Evolutionary conservation across 2,888 invertebrate genomes (phyloP).

Genomic region (Gandaritis pyraliata): DNA sequence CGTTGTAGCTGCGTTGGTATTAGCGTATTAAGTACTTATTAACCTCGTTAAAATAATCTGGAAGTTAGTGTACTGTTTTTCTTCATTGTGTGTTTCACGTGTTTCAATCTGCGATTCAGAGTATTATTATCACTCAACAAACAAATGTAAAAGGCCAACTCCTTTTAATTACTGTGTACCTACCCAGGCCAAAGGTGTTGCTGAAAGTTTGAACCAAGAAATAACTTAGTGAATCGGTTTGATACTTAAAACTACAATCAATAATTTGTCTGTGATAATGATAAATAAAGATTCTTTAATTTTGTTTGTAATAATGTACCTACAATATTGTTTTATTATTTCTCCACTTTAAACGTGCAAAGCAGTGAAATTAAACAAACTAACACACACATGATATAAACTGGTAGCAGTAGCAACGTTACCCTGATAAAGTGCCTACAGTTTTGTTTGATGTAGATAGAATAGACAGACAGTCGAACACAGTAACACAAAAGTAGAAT

Average conservation of each 20-base stretch:
- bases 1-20: conserved; percentile 51
- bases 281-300: conserved; percentile 24
- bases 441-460: too few relatives aligned
- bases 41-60: background rate
- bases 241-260: conserved; percentile 18
- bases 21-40: conserved; percentile 42
- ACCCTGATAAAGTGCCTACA: too few relatives aligned
- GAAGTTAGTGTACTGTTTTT: conserved; percentile 5
- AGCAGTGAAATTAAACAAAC: background rate
- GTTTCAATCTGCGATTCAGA: conserved; percentile 5
- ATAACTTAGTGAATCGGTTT: conserved; percentile 12
- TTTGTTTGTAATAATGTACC: conserved; percentile 5
- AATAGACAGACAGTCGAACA: conserved; percentile 5
- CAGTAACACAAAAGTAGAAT: background rate
- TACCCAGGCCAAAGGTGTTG: background rate
- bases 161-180: background rate
- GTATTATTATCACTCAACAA: conserved; percentile 3
- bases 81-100: conserved; percentile 2
- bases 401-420: too few relatives aligned
- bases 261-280: conserved; percentile 34
- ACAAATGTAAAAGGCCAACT: background rate
- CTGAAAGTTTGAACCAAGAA: conserved; percentile 9
- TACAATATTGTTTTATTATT: background rate
- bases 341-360: background rate
- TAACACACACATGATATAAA: too few relatives aligned